Evolutionary conservation across 2,113 vertebrate genomes (phyloP).

Genomic region (Varanus komodoensis): DNA sequence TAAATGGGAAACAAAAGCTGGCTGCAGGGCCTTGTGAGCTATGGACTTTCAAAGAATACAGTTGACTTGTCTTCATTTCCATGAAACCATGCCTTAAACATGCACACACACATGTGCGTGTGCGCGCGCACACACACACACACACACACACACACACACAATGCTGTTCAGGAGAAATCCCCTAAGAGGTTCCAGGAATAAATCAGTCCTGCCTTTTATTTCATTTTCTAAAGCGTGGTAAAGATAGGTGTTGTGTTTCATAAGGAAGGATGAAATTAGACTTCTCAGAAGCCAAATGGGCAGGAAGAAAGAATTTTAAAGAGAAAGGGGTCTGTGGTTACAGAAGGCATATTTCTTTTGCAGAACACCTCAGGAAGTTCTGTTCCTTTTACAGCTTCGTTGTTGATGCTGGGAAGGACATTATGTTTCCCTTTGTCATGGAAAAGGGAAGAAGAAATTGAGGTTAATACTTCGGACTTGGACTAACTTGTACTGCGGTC

Average conservation of each 20-base stretch:
- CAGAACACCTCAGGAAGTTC: slow-evolving; percentile 66
- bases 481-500: slow-evolving; percentile 61
- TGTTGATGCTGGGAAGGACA: slow-evolving; percentile 40
- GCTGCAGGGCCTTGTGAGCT: not conserved
- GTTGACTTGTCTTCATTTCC: slow-evolving; percentile 34
- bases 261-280: slow-evolving; percentile 29
- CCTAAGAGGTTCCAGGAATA: not conserved
- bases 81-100: slow-evolving; percentile 40
- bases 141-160: not conserved
- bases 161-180: not conserved
- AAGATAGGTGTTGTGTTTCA: slow-evolving; percentile 44
- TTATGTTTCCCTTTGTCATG: slow-evolving; percentile 48
- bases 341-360: slow-evolving; percentile 68
- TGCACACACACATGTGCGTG: not conserved
- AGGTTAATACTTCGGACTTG: slow-evolving; percentile 65
- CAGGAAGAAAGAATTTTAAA: slow-evolving; percentile 26
- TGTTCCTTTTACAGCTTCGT: slow-evolving; percentile 68
- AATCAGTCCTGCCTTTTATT: not conserved
- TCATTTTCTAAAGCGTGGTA: not conserved
- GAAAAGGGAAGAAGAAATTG: slow-evolving; percentile 63
- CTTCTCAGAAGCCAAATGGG: slow-evolving; percentile 46
- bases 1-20: not conserved
- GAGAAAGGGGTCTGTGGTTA: slow-evolving; percentile 53
- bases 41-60: not conserved
- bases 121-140: not conserved